Evolutionary conservation across 64 coral and sea anemone species (phyloP), one percentile per base, ranked within the genome.

Genomic region (Pocillopora damicornis): DNA sequence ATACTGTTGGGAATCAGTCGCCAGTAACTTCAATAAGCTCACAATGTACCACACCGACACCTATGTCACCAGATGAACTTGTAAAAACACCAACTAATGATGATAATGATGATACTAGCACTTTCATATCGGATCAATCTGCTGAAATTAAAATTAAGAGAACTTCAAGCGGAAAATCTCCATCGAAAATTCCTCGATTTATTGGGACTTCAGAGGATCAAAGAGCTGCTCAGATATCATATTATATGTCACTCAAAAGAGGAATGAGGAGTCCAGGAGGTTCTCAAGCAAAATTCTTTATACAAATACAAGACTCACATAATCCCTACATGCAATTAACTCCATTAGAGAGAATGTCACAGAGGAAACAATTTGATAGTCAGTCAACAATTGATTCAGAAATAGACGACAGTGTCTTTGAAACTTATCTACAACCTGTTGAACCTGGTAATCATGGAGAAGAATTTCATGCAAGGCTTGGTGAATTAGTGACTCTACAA

Each of bases 171-270:
- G 94, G 94, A 3, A 97, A 97, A 93, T 93, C 88, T 18, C 94
- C 94, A 35, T 97, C 94, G 15, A 97, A 97, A 42, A 97, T 97
- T 71, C 94, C 94, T 59, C 91, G 94, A 63, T 97, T 87, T 90
- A 74, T 90, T 73, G 94, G 94, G n/a, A 87, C 87, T 76, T 61
- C 45, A 25, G 87, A 97, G 45, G 73, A 87, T 17, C 72, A 74
- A 35, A 93, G 88, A 15, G 63, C 91, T 45, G 88, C 88, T 1
- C 80, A 97, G 36, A 87, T 97, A 9, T 93, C 94, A 9, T 97
- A 97, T 83, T 97, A 97, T 68, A 97, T 97, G 94, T 97, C 94
- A 37, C 77, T 97, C 58, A 93, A 97, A 67, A 89, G 94, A 60
- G 89, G 51, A 2, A 67, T 90, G 18, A 74, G 87, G 37, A 88